Conservation (phyloP, 2,113 vertebrate genomes). For the Ptilorrhoa leucosticta region DNA sequence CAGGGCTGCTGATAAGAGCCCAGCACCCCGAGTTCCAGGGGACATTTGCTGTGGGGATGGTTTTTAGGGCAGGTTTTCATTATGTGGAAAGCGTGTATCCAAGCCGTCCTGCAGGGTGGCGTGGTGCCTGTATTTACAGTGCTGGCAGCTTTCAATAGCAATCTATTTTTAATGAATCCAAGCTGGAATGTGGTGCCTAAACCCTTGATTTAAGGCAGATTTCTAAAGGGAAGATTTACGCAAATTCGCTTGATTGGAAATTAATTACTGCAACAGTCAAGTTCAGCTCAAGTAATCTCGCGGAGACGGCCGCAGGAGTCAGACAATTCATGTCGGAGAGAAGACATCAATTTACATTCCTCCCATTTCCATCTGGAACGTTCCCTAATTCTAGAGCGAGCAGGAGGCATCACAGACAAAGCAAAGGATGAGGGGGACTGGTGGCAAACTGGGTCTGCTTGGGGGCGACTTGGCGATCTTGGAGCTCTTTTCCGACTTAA, state of each 20-base stretch:
- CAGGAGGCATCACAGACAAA: neutral
- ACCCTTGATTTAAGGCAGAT: conserved; percentile 57
- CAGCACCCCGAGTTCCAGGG: neutral
- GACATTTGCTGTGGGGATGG: neutral
- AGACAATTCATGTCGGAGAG: neutral
- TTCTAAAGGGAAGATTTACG: conserved; percentile 55
- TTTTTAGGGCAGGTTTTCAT: conserved; percentile 25
- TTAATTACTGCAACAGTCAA: conserved; percentile 61
- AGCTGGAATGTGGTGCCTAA: conserved; percentile 28
- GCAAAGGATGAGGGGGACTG: neutral
- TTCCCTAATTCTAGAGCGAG: neutral
- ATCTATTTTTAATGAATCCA: conserved; percentile 63
- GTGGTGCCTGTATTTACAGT: conserved; percentile 48
- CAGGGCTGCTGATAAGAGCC: neutral
- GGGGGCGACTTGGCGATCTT: neutral
- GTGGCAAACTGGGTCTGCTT: neutral
- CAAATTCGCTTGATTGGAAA: conserved; percentile 54
- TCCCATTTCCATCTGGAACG: conserved; percentile 5
- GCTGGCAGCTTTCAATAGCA: conserved; percentile 44
- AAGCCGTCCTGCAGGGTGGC: conserved; percentile 28
- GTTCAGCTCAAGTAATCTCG: conserved; percentile 19
- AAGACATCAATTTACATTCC: conserved; percentile 1
- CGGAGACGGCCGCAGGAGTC: conserved; percentile 13
- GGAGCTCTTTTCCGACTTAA: neutral
- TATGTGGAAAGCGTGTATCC: conserved; percentile 2